Evolutionary conservation across 1,140 invertebrate species (phyloP), one percentile per base, ranked within the genome.

Genomic region (Drosophila bocki): DNA sequence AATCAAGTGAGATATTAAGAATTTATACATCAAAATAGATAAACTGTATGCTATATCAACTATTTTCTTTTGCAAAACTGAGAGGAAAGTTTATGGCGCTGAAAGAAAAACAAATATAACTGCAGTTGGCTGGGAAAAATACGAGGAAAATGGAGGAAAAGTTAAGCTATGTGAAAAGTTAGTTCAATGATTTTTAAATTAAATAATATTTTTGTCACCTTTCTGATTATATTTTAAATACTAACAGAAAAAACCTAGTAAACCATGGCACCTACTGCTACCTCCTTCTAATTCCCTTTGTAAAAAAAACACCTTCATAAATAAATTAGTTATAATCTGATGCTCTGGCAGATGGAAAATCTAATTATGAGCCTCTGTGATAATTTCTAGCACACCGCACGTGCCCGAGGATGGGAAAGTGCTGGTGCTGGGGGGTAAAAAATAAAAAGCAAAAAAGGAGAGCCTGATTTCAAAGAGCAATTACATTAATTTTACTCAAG

Each of bases 401-500:
- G 44, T 65, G 54, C 42, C 54, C 29, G 32, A 48, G 41, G 45
- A 32, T n/a, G 44, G 48, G 57, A 41, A 26, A 47, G 8, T 19
- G 35, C 15, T 37, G n/a, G 9, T 7, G 8, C 22, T 15, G 22
- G 17, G 11, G 8, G 7, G 1, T 17, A 37, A 54, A 51, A 22
- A 59, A n/a, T n/a, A n/a, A 59, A 72, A 50, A 42, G 12, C 13
- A 8, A 22, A 29, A 29, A 29, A 45, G 2, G 37, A 37, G 37
- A 59, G 29, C 67, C 67, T 51, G 67, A 78, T 71, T 78, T 71
- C 58, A 78, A 53, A 63, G 65, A 63, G 65, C 58, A 78, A 78
- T 78, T 78, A 78, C 76, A 78, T 78, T 78, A 71, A 78, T 78
- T 78, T 78, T 78, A 39, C 57, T 69, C 57, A 78, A 78, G 76